Percentiles rank a stretch among this genome's conserved stretches.
phyloP scores from a whole-genome alignment of 2,888 invertebrate species.

The Lobophora halterata region DNA sequence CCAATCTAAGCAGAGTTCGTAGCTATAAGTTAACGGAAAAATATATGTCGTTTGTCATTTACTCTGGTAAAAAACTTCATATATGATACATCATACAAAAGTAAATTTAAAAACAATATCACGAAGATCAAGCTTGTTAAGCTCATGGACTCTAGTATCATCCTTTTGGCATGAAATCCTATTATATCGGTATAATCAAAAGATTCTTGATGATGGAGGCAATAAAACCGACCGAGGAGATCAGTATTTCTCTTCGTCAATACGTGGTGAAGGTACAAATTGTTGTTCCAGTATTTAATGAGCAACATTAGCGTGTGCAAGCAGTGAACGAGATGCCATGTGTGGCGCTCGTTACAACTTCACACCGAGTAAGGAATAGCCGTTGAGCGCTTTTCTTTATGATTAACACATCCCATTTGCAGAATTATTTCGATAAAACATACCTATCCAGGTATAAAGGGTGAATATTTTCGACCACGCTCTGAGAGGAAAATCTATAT shows the following conservation, averaged over 20 bases:
- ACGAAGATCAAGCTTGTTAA: no score
- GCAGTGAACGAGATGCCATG: conserved; percentile 50
- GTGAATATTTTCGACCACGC: neutral
- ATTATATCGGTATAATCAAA: no score
- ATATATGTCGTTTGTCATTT: no score
- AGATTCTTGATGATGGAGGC: no score
- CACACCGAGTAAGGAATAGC: conserved; percentile 48
- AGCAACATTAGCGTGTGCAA: conserved; percentile 56
- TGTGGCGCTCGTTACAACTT: conserved; percentile 56
- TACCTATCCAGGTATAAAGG: conserved; percentile 10
- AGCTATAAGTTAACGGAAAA: no score
- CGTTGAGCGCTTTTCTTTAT: conserved; percentile 47
- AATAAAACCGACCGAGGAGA: conserved; percentile 3
- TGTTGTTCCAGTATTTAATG: conserved; percentile 55
- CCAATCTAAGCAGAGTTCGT: no score
- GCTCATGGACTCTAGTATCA: no score
- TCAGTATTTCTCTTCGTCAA: neutral
- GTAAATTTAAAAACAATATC: no score
- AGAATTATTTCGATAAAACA: conserved; percentile 34
- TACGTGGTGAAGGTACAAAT: conserved; percentile 56
- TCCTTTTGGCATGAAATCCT: no score
- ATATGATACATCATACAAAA: no score
- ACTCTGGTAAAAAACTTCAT: no score
- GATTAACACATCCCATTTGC: conserved; percentile 48
- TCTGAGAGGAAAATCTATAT: conserved; percentile 1